A percentile compares a stretch with the other conserved stretches of the same genome.
Evolutionary conservation across 2,797 vertebrate species (phyloP).

Genomic region (Bryconaethiops microstoma): DNA sequence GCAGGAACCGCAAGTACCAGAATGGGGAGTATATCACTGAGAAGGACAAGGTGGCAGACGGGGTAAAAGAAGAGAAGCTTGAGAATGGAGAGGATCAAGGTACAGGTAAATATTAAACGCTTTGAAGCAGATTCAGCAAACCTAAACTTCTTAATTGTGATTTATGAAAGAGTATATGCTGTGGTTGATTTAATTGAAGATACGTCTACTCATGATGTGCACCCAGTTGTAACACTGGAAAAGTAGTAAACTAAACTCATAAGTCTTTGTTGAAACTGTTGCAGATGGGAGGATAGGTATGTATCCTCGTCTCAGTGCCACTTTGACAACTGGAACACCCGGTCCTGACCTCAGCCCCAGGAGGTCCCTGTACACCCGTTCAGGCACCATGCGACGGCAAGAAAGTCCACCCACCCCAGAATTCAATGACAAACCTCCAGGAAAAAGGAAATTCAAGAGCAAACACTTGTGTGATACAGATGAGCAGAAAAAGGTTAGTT

Average conservation of each 20-base stretch:
- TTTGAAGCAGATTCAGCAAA: background rate
- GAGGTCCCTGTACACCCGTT: constrained; percentile 75
- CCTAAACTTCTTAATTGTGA: background rate
- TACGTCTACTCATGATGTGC: background rate
- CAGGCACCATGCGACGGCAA: constrained; percentile 72
- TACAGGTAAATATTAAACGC: constrained; percentile 38
- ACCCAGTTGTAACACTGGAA: background rate
- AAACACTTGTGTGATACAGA: constrained; percentile 86
- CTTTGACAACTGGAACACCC: constrained; percentile 49
- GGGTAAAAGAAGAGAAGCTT: constrained; percentile 63
- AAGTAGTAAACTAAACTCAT: background rate
- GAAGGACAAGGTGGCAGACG: constrained; percentile 84
- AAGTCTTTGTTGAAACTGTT: constrained; percentile 41
- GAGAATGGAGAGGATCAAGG: constrained; percentile 39
- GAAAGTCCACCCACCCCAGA: constrained; percentile 79
- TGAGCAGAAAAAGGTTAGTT: constrained; percentile 77
- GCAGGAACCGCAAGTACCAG: constrained; percentile 93
- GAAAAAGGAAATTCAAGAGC: constrained; percentile 99
- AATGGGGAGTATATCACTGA: constrained; percentile 93
- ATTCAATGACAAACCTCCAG: constrained; percentile 89
- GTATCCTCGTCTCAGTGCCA: constrained; percentile 65
- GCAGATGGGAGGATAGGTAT: constrained; percentile 66
- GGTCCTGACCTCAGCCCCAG: constrained; percentile 68
- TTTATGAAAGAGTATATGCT: background rate
- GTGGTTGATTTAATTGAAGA: background rate